A percentile compares a stretch with the other conserved stretches of the same genome.
Evolutionary conservation across 1,140 invertebrate genomes (phyloP).

Genomic region (Trypoxylus dichotomus): DNA sequence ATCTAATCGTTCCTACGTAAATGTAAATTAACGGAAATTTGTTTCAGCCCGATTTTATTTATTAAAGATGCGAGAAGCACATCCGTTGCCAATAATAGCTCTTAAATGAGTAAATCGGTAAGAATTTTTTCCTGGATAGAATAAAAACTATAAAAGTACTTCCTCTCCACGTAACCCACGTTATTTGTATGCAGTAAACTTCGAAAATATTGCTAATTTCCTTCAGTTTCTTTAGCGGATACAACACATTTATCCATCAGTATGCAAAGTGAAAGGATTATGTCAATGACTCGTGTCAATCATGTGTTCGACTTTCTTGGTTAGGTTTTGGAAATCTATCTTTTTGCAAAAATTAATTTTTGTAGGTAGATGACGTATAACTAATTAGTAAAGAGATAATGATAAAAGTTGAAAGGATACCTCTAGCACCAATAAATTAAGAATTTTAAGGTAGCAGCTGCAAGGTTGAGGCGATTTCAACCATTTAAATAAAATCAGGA

Average conservation of each 20-base stretch:
- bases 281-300: not conserved
- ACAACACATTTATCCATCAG: not conserved
- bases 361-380: too few relatives aligned
- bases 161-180: not conserved
- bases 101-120: not conserved
- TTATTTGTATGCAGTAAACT: not conserved
- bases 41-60: constrained; percentile 17
- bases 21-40: constrained; percentile 24
- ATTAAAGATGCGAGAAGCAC: constrained; percentile 14
- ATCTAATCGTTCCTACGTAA: not conserved
- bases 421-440: too few relatives aligned
- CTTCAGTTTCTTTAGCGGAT: not conserved
- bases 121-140: not conserved
- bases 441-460: too few relatives aligned
- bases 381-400: too few relatives aligned
- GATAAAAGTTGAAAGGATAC: too few relatives aligned
- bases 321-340: too few relatives aligned
- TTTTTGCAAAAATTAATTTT: too few relatives aligned
- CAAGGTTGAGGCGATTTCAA: too few relatives aligned
- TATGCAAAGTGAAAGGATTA: not conserved
- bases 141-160: not conserved
- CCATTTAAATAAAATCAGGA: too few relatives aligned
- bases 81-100: constrained; percentile 21
- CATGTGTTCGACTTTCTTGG: not conserved
- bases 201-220: not conserved